Conservation (phyloP, 2,888 invertebrate genomes). For the Nomada ferruginata region DNA sequence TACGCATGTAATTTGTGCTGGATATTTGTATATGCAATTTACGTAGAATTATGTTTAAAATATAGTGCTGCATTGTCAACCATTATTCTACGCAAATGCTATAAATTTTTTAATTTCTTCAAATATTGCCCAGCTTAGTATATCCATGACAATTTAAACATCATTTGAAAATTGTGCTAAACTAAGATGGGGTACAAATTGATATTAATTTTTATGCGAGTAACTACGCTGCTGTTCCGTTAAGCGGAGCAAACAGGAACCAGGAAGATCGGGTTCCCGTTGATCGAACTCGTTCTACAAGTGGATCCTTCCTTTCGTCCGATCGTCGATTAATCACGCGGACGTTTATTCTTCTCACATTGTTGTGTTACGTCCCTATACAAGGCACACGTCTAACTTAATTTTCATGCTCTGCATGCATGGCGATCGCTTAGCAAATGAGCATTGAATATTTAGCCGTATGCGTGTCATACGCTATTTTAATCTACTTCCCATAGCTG, state of each 20-base stretch:
- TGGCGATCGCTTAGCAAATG: conserved; percentile 35
- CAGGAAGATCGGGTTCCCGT: conserved; percentile 47
- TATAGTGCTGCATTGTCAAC: background rate
- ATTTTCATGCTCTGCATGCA: conserved; percentile 39
- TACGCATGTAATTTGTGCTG: background rate
- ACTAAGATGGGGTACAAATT: background rate
- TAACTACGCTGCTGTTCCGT: conserved; percentile 19
- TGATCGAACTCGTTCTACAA: conserved; percentile 37
- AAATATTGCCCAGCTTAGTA: background rate
- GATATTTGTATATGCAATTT: background rate
- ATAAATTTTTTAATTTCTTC: background rate
- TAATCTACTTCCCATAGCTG: conserved; percentile 47
- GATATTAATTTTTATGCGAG: background rate
- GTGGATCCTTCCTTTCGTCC: conserved; percentile 41
- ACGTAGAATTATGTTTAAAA: background rate
- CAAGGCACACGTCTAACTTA: conserved; percentile 22
- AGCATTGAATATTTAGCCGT: conserved; percentile 52
- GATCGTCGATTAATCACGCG: conserved; percentile 44
- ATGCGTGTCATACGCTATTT: conserved; percentile 60
- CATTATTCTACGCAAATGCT: too few relatives aligned
- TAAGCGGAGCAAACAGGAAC: conserved; percentile 40
- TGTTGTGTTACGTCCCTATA: conserved; percentile 19
- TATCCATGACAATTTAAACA: background rate
- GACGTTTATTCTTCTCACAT: conserved; percentile 31
- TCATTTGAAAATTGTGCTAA: too few relatives aligned